A percentile compares a stretch with the other conserved stretches of the same genome.
phyloP scores from a whole-genome alignment of 92 coral and sea anemone species.

The Anthopleura xanthogrammica region DNA sequence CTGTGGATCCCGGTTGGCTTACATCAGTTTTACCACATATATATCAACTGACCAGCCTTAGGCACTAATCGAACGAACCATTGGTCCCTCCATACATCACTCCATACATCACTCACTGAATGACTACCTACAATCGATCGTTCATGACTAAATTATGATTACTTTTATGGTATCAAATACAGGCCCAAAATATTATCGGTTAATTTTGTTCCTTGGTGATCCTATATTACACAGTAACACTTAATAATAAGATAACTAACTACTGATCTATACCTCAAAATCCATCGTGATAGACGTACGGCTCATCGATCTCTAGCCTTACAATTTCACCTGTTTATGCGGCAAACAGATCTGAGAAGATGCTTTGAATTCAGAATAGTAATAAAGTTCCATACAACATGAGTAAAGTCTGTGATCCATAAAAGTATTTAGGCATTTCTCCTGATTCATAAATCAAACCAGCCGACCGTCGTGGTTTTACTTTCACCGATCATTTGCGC shows the following conservation, averaged over 20 bases:
- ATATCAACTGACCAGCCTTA: neutral
- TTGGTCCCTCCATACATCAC: neutral
- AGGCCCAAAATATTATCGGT: neutral
- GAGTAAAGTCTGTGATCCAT: neutral
- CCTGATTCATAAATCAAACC: neutral
- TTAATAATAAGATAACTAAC: slow-evolving; percentile 5
- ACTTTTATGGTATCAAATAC: neutral
- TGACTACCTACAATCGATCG: neutral
- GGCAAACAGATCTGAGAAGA: neutral
- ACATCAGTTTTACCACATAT: too few relatives aligned
- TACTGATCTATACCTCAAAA: slow-evolving; percentile 4
- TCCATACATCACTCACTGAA: neutral
- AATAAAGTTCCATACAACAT: neutral
- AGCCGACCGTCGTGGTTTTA: neutral
- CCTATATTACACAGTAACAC: neutral
- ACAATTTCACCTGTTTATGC: slow-evolving; percentile 1
- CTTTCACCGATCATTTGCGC: neutral
- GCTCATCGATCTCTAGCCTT: slow-evolving; percentile 6
- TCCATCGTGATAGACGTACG: slow-evolving; percentile 1
- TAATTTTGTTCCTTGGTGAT: neutral
- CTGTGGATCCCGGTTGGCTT: too few relatives aligned
- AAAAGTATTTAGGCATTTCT: neutral
- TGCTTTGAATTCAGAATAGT: neutral
- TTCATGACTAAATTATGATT: neutral
- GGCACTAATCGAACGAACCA: neutral